Percentiles rank a stretch among this genome's conserved stretches.
phyloP scores from a whole-genome alignment of 1,140 invertebrate species.

The Mercenaria mercenaria region DNA sequence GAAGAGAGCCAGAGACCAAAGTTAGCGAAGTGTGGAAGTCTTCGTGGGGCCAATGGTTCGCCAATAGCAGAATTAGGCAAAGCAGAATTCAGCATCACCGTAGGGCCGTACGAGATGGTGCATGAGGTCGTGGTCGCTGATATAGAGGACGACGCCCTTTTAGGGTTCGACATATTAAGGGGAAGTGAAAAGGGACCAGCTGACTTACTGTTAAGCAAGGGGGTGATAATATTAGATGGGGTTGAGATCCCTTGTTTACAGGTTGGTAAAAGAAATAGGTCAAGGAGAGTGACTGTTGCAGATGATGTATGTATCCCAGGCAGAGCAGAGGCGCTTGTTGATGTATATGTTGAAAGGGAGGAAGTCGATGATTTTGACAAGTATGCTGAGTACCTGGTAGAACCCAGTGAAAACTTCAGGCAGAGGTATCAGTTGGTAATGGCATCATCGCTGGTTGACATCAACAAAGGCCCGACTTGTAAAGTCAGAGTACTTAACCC shows the following conservation, averaged over 20 bases:
- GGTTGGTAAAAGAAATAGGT: background rate
- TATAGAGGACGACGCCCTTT: conserved; percentile 36
- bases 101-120: background rate
- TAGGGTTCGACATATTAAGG: too few species aligned
- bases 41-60: conserved; percentile 11
- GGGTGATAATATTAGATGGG: conserved; percentile 12
- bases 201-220: conserved; percentile 3
- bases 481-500: too few species aligned
- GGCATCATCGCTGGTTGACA: too few species aligned
- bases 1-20: background rate
- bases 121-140: background rate
- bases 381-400: background rate
- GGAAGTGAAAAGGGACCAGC: conserved; percentile 18
- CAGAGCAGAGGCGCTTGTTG: conserved; percentile 1
- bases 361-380: background rate
- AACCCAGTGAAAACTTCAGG: background rate
- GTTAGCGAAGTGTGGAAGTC: background rate
- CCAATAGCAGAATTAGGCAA: conserved; percentile 16
- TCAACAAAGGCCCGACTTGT: too few species aligned
- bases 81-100: background rate
- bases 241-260: background rate
- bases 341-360: conserved; percentile 19
- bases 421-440: background rate
- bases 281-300: conserved; percentile 14
- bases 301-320: conserved; percentile 8